Evolutionary conservation across 2,888 invertebrate genomes (phyloP), one percentile per base, ranked within the genome.

Genomic region (Pardosa pseudoannulata): DNA sequence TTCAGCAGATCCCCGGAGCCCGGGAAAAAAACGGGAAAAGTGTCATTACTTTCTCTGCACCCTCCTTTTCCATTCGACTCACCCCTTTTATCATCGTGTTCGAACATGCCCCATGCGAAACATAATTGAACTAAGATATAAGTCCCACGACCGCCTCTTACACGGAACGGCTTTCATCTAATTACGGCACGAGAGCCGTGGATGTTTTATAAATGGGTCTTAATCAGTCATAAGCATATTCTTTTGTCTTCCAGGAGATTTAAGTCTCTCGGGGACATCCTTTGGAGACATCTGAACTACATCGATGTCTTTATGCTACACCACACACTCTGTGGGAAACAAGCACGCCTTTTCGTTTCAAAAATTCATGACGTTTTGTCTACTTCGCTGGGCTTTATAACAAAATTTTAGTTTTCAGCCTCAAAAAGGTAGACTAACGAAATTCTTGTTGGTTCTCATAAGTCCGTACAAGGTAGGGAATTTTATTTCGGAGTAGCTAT

Each of bases 91-190:
- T 67, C 32, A 16, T 13, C 71, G 68, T 83, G 76, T 76, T 46
- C 76, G 64, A 56, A 83, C 82, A 82, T 82, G 76, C 75, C 82
- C 81, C 75, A 39, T 28, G 56, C 28, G 31, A 32, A 56, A 73
- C 67, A 85, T 85, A 85, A 85, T 85, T 85, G 83, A 85, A 78
- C 73, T 85, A 85, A 85, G 83, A 85, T 85, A 85, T 85, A 72
- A 36, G 65, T 79, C 83, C 83, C 72, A 28, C 29, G 16, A 65
- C 83, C 32, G 11, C 36, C 83, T 70, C 56, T 64, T 31, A 86
- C 85, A 86, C 64, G 79, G 74, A 86, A 86, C 74, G 74, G 85
- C 85, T 86, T 86, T 86, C 85, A 86, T 79, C 85, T 86, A 86
- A 86, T 86, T 86, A 82, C 64, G 56, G 56, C 56, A 56, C 19